Base-by-base conservation (phyloP, 2,113 vertebrate genomes). In the Aythya baeri region DNA sequence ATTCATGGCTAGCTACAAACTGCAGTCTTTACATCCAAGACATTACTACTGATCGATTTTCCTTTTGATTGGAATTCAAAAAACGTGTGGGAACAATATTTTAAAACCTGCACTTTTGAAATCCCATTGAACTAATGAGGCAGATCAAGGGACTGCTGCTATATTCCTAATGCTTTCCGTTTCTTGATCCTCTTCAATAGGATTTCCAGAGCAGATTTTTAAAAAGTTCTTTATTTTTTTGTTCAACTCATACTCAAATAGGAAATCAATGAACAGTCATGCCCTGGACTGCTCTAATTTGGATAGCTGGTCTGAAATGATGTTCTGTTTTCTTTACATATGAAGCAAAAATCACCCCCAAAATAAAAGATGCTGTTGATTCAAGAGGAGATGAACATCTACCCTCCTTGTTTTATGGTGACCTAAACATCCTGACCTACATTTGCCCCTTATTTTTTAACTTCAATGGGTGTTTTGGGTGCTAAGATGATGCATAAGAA, bases 51-150 rank as follows among this genome's bases (percentile, higher is more conserved):
- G 86, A 96, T 94, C 77, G 14, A 94, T 94, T 92, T 70, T 84
- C 22, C 18, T 94, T 58, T 92, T 93, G 88, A 96, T 92, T 79
- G 93, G 75, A 94, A 97, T 94, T 93, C 87, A 90, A 93, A 86
- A 97, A 96, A 89, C 2, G 6, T 86, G 70, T 73, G 68, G 83
- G 82, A 96, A 95, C 61, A 91, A 62, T 92, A 96, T 78, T 95
- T 96, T 87, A 43, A 94, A 93, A 87, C 31, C 41, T 73, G 18
- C 54, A 55, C 72, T 93, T 95, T 52, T 88, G 76, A 96, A 97
- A 96, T 81, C 62, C 58, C 77, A 86, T 93, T 95, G 91, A 95
- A 80, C 92, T 94, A 96, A 93, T 86, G 86, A 94, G 81, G 46
- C 4, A 1, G 89, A 96, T 94, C 83, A 96, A 94, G 89, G 70